phyloP scores from a whole-genome alignment of 2,888 invertebrate genomes.

The Pammene fasciana region DNA sequence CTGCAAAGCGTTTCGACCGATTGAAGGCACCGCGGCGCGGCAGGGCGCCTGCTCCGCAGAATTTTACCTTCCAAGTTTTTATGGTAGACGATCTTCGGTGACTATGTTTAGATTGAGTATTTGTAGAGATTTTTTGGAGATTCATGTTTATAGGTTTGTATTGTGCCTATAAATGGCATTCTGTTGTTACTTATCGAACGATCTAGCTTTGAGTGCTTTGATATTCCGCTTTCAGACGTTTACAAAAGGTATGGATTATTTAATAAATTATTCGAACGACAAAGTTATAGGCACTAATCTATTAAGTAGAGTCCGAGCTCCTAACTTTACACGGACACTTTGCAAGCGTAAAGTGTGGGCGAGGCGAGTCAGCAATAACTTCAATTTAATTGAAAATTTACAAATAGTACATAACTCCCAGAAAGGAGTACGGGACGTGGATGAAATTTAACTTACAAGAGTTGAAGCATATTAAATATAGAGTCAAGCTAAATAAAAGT shows the following conservation, averaged over 20 bases:
- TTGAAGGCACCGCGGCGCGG: constrained; percentile 71
- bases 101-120: constrained; percentile 33
- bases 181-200: constrained; percentile 1
- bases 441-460: no score
- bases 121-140: constrained; percentile 1
- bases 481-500: no score
- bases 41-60: constrained; percentile 75
- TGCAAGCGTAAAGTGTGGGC: no score
- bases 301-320: no score
- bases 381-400: no score
- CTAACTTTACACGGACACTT: no score
- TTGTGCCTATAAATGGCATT: constrained; percentile 16
- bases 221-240: not conserved
- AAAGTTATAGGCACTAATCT: no score
- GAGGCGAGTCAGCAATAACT: no score
- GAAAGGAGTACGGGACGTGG: no score
- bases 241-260: not conserved
- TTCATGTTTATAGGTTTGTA: constrained; percentile 20
- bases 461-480: no score
- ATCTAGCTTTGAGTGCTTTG: not conserved
- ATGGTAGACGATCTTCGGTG: constrained; percentile 45
- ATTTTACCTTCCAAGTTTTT: constrained; percentile 70
- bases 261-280: no score
- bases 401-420: no score
- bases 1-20: constrained; percentile 54